A percentile compares a stretch with the other conserved stretches of the same genome.
Conservation (phyloP, 2,113 vertebrate genomes). For the Cinclus cinclus region DNA sequence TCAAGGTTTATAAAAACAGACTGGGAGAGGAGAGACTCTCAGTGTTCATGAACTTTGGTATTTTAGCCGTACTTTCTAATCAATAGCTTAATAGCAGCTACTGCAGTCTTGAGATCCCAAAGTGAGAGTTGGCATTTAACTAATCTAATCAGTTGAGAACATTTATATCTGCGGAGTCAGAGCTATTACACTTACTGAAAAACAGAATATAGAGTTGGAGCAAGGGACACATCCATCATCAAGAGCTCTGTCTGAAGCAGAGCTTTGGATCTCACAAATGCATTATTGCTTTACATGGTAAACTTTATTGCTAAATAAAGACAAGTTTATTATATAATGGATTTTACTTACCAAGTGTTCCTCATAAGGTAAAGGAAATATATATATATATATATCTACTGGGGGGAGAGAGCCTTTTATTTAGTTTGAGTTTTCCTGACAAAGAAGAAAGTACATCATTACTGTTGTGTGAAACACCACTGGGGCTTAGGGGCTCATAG, state of each 20-base stretch:
- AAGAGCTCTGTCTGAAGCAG: background rate
- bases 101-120: constrained; percentile 8
- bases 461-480: background rate
- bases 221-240: background rate
- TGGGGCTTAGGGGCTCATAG: background rate
- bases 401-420: background rate
- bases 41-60: constrained; percentile 13
- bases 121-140: constrained; percentile 48
- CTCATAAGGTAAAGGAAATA: background rate
- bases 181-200: constrained; percentile 22
- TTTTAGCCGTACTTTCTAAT: constrained; percentile 46
- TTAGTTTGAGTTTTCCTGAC: background rate
- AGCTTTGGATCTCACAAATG: background rate
- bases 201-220: background rate
- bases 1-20: background rate
- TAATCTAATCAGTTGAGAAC: constrained; percentile 38
- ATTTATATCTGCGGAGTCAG: background rate
- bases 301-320: constrained; percentile 17
- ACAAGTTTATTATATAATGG: background rate
- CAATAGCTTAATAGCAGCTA: constrained; percentile 30
- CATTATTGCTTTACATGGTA: background rate
- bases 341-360: background rate
- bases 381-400: background rate
- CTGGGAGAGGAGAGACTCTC: background rate
- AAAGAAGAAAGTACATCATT: background rate